Base-by-base conservation (phyloP, 2,797 vertebrate genomes). In the Pteronotus mesoamericanus region DNA sequence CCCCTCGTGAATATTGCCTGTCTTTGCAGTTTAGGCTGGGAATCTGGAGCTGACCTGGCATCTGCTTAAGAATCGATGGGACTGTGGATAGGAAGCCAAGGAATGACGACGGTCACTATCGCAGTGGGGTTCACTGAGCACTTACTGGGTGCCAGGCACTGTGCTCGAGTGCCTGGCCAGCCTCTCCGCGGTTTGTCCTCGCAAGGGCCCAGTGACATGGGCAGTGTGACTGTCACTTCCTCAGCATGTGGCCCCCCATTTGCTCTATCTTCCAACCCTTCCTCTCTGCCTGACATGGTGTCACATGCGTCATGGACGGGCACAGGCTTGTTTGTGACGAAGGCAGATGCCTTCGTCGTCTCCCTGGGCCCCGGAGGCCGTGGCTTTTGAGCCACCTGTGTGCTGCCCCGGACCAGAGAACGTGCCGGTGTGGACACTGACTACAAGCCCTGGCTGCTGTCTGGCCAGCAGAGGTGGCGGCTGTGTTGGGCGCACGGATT, bases 221-320 rank as follows among this genome's bases (percentile, higher is more conserved):
- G 26, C 6, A 1, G 4, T 3, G 1, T 8, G 24, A 10, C 21
- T 16, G 44, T 39, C 10, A 1, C 24, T 29, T 0, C 0, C 8
- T 11, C n/a, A 0, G 10, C 0, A 16, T 80, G 44, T 0, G 21
- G 10, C 4, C 42, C 9, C 5, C 6, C 11, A 22, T 19, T 46
- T 39, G 24, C 46, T 37, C n/a, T 1, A 10, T 7, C 21, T 3
- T 29, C n/a, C 39, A 86, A 68, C 3, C 11, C 16, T 15, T 59
- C 42, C 32, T 53, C 32, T 72, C 72, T 15, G 46, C 34, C 79
- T 19, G 53, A 32, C 0, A 0, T 11, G 1, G 7, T 6, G 1
- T 18, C 1, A 16, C 0, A 2, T 5, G 21, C 0, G 8, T 21
- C 24, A 19, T 1, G 0, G 32, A 44, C 0, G 0, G 11, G 19